Base-by-base conservation (phyloP, 2,113 vertebrate genomes). In the Cryptotis parvus region DNA sequence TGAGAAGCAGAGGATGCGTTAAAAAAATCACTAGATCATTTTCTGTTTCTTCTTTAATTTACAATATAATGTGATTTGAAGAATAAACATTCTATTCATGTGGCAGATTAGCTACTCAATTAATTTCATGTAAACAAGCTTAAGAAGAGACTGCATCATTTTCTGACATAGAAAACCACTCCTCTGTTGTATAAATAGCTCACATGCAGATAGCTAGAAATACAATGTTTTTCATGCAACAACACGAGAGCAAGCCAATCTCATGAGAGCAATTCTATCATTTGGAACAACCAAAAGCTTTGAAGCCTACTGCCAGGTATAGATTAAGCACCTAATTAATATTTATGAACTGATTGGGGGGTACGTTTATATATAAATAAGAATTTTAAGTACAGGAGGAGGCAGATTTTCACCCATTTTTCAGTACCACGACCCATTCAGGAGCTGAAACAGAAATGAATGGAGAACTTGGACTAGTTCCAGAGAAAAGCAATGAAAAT, bases 401-500 rank as follows among this genome's bases (percentile, higher is more conserved):
- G 39, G 37, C 29, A 74, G 83, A 61, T 86, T 88, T 92, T 41
- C 84, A 58, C 81, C 20, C 8, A 37, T 80, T 45, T 94, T 92
- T 94, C 20, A 92, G 69, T 90, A 61, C 81, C 39, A 58, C 63
- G 66, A 72, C 68, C 81, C 58, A 4, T 94, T 82, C 87, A 77
- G 45, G 91, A 61, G 74, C 83, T 89, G 65, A 66, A 95, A 90
- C 45, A 31, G 72, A 92, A 93, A 65, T 84, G 91, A 74, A 94
- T 72, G 41, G 82, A 84, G 49, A 92, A 92, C 65, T 89, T 96
- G 92, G 93, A 95, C n/a, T 78, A 35, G n/a, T 75, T 96, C 79
- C 94, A 96, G 89, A 90, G 77, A 55, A 94, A 88, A 87, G 89
- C 91, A 95, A 91, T 87, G 94, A 95, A 95, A 92, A 95, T 95